These are phyloP conservation scores for Macaca mulatta DNA, from an alignment of 2,113 vertebrate genomes.

Conservation along the genomic window DNA sequence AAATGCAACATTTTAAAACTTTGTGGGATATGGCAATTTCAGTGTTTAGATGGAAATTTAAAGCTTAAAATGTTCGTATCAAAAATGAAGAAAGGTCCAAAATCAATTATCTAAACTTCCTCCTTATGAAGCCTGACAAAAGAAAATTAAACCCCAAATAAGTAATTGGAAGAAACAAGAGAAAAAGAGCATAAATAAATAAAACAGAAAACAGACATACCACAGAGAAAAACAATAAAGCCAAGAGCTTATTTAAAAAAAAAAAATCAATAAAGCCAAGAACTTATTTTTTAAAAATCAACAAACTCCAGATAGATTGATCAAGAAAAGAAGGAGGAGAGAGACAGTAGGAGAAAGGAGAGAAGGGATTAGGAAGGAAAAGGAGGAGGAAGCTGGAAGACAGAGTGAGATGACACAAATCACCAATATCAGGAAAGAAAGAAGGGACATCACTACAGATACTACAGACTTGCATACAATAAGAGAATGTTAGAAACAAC, in stretches of 20 bases:
- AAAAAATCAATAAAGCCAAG: not conserved
- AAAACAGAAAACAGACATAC: not conserved
- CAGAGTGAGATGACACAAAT: not conserved
- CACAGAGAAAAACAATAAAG: not conserved
- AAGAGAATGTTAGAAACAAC: not conserved
- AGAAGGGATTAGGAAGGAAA: not conserved
- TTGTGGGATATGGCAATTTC: not conserved
- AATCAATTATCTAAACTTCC: not conserved
- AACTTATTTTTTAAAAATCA: not conserved
- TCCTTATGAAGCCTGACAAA: not conserved
- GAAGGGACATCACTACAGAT: not conserved
- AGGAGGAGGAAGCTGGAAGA: not conserved
- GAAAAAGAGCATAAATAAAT: not conserved
- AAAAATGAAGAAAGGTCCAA: not conserved
- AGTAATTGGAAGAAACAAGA: slow-evolving; percentile 20
- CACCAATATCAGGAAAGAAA: not conserved
- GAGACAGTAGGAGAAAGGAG: not conserved
- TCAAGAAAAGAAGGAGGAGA: not conserved
- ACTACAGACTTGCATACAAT: not conserved
- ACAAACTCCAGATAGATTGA: not conserved
- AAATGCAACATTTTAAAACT: not conserved
- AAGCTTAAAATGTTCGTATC: not conserved
- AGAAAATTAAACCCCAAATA: not conserved
- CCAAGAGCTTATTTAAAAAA: not conserved
- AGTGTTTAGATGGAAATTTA: not conserved